phyloP scores from a whole-genome alignment of 2,113 vertebrate genomes.

The Casuarius casuarius region DNA sequence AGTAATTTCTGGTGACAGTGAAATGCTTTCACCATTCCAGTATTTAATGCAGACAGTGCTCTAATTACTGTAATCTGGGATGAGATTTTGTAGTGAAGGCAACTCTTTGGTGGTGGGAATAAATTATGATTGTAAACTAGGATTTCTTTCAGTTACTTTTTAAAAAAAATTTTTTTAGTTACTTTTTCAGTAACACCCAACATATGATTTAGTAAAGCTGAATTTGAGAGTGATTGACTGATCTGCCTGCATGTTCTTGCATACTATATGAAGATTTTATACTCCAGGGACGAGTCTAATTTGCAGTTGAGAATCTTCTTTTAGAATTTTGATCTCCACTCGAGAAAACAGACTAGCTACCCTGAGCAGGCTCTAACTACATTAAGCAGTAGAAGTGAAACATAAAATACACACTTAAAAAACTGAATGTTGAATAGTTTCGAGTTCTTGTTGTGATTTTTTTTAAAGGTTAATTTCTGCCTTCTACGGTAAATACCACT shows the following conservation, averaged over 20 bases:
- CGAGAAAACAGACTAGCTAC: neutral
- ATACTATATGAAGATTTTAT: neutral
- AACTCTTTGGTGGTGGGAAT: neutral
- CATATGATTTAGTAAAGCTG: neutral
- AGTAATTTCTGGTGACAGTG: neutral
- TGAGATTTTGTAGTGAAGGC: neutral
- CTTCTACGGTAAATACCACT: neutral
- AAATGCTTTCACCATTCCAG: neutral
- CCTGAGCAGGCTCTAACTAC: neutral
- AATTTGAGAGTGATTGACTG: neutral
- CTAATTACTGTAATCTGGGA: neutral
- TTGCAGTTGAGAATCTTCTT: constrained; percentile 55
- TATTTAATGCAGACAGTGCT: neutral
- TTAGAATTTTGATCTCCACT: constrained; percentile 48
- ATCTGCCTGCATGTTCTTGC: neutral
- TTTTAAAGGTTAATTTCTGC: neutral
- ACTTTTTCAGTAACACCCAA: neutral
- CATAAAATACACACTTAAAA: neutral
- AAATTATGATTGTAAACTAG: neutral
- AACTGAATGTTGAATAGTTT: neutral
- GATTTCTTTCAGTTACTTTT: neutral
- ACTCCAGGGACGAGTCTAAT: constrained; percentile 33
- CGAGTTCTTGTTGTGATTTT: neutral
- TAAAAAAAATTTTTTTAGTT: neutral
- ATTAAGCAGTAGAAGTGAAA: neutral